A percentile compares a stretch with the other conserved stretches of the same genome.
Evolutionary conservation across 2,797 vertebrate genomes (phyloP).

Genomic region (Remorina albescens): DNA sequence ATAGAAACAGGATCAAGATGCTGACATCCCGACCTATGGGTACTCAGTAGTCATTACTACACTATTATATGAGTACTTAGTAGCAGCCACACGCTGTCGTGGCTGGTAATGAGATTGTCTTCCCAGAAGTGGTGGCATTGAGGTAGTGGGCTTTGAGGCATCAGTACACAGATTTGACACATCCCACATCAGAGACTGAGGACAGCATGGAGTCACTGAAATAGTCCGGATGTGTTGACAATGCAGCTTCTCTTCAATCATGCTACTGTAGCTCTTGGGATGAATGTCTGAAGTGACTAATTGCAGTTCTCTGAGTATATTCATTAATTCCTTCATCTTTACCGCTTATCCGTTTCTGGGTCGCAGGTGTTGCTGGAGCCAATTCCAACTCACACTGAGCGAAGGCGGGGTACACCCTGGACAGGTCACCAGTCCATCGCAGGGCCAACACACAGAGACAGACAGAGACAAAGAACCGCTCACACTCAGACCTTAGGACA

Average conservation of each 20-base stretch:
- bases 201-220: background rate
- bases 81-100: background rate
- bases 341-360: too few species aligned
- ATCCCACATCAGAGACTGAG: background rate
- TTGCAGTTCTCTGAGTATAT: constrained; percentile 29
- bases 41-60: background rate
- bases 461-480: too few species aligned
- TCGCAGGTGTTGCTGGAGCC: too few species aligned
- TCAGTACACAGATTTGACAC: background rate
- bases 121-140: background rate
- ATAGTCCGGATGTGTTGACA: constrained; percentile 4
- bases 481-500: too few species aligned
- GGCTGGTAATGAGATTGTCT: background rate
- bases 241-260: constrained; percentile 7
- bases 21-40: background rate
- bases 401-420: too few species aligned
- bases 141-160: background rate
- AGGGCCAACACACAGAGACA: too few species aligned
- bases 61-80: background rate
- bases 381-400: too few species aligned
- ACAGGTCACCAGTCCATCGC: too few species aligned
- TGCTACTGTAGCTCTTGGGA: background rate
- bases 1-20: background rate
- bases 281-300: constrained; percentile 38
- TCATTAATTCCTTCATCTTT: too few species aligned